Evolutionary conservation across 1,140 invertebrate species (phyloP).

Genomic region (Drosophila asahinai): DNA sequence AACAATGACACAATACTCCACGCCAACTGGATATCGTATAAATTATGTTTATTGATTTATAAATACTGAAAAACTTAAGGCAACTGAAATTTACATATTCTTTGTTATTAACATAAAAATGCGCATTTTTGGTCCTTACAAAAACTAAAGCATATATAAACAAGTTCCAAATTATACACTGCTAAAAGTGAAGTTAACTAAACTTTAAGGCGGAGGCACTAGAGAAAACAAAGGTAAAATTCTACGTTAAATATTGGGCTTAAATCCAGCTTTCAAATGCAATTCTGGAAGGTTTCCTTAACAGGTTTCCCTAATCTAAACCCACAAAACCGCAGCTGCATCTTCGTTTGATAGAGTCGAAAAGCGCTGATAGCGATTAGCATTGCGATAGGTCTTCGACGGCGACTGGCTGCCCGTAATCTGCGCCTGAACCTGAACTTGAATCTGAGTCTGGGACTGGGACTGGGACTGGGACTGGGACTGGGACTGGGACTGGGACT

Average conservation of each 20-base stretch:
- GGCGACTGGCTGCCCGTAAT: conserved; percentile 44
- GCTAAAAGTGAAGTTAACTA: conserved; percentile 13
- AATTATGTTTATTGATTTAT: conserved; percentile 60
- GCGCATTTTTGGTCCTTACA: conserved; percentile 47
- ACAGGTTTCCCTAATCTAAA: conserved; percentile 36
- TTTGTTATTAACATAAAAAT: conserved; percentile 62
- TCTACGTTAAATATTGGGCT: conserved; percentile 8
- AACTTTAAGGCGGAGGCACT: conserved; percentile 44
- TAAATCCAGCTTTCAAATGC: not conserved
- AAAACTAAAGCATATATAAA: conserved; percentile 34
- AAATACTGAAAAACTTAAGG: conserved; percentile 74
- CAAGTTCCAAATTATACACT: conserved; percentile 4
- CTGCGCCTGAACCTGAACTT: conserved; percentile 44
- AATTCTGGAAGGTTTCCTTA: not conserved
- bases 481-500: no score
- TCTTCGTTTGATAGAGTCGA: conserved; percentile 83
- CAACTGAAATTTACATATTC: conserved; percentile 45
- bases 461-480: conserved; percentile 28
- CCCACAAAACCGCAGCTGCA: conserved; percentile 78
- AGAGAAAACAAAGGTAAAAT: conserved; percentile 39
- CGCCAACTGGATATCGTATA: conserved; percentile 12
- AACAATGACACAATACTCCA: not conserved
- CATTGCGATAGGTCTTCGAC: conserved; percentile 75
- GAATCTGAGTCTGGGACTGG: conserved; percentile 31
- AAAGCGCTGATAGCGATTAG: conserved; percentile 78